Evolutionary conservation across 2,797 vertebrate species (phyloP).

Genomic region (Bradypus variegatus): DNA sequence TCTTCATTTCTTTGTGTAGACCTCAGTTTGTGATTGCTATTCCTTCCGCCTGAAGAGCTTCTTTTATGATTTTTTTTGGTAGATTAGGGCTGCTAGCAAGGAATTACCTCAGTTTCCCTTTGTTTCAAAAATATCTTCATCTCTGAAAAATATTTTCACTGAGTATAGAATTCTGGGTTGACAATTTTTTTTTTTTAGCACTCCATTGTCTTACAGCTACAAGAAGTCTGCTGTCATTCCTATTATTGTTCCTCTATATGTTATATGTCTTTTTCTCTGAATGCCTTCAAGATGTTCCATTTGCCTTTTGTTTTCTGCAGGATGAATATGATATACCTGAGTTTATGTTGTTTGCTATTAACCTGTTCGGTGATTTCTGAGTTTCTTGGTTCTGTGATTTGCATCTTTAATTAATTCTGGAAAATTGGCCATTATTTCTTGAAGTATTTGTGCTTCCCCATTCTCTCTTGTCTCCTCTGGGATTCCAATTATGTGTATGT

Average conservation of each 20-base stretch:
- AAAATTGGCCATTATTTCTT: not conserved
- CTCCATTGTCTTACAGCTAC: not conserved
- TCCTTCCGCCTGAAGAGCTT: not conserved
- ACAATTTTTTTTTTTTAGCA: not conserved
- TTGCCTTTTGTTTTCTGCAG: not conserved
- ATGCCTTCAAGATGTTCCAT: not conserved
- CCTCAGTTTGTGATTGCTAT: not conserved
- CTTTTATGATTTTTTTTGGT: not conserved
- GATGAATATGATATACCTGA: not conserved
- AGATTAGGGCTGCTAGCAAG: not conserved
- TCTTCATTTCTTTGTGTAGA: not conserved
- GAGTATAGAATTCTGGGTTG: not conserved
- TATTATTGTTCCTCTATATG: not conserved
- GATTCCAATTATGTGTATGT: not conserved
- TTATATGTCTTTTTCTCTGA: not conserved
- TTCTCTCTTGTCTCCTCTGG: not conserved
- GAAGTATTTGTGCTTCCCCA: not conserved
- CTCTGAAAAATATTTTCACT: not conserved
- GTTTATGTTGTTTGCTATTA: not conserved
- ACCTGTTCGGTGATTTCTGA: not conserved
- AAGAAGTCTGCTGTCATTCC: not conserved
- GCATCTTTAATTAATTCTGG: not conserved
- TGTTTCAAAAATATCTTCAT: not conserved
- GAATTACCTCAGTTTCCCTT: not conserved
- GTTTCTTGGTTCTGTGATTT: not conserved